A percentile compares a stretch with the other conserved stretches of the same genome.
Conservation (phyloP, 2,797 vertebrate genomes). For the Hoplostethus atlanticus region DNA sequence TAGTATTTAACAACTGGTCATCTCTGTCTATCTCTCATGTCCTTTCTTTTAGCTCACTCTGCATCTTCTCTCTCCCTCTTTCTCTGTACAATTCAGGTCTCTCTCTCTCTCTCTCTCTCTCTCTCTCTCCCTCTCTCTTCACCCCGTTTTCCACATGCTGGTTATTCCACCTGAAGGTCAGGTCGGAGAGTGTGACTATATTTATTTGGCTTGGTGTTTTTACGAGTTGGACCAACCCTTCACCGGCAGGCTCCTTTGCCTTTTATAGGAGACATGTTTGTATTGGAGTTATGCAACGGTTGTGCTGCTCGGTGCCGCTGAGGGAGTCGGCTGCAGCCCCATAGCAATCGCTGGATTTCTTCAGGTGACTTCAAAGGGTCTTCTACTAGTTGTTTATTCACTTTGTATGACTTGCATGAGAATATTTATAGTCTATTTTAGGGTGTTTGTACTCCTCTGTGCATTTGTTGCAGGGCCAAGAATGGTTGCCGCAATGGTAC, state of each 20-base stretch:
- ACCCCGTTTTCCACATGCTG: neutral
- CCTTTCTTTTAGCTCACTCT: neutral
- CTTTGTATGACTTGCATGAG: neutral
- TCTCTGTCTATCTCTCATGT: neutral
- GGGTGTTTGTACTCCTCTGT: neutral
- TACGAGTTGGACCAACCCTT: slow-evolving; percentile 33
- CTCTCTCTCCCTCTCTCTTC: neutral
- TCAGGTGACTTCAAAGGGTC: slow-evolving; percentile 44
- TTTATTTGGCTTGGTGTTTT: slow-evolving; percentile 71
- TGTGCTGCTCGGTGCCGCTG: slow-evolving; percentile 14
- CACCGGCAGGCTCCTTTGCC: slow-evolving; percentile 1
- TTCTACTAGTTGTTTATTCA: slow-evolving; percentile 27
- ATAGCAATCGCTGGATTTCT: slow-evolving; percentile 22
- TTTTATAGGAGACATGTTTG: slow-evolving; percentile 52
- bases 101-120: neutral
- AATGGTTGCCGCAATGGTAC: neutral
- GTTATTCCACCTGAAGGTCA: slow-evolving; percentile 70
- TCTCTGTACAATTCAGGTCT: neutral
- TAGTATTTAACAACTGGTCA: too few species aligned
- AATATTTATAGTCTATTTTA: slow-evolving; percentile 18
- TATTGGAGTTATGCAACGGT: slow-evolving; percentile 30
- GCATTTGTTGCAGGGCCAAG: neutral
- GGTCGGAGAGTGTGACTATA: slow-evolving; percentile 45
- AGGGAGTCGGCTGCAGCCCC: neutral
- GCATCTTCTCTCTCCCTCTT: neutral